Evolutionary conservation across 2,888 invertebrate species (phyloP), one percentile per base, ranked within the genome.

Genomic region (Ornithoptera alexandrae): DNA sequence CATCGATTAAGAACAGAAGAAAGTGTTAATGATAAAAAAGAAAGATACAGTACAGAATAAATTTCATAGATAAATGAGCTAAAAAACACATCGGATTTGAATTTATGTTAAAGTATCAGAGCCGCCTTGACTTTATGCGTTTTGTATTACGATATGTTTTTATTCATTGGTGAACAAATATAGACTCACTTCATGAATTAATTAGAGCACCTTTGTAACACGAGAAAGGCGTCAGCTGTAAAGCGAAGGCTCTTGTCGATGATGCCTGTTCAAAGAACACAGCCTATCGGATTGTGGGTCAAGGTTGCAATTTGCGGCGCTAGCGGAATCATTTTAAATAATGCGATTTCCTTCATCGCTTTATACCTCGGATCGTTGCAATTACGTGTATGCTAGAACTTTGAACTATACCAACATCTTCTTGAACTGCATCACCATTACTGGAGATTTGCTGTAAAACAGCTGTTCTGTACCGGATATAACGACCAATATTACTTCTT

Each of bases 281-380:
- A 24, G n/a, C 36, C 58, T 70, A 66, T 63, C 65, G 56, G 65
- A 56, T 68, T 65, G 30, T 60, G 58, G 69, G 72, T 65, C 72
- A 72, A 69, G 72, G 70, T n/a, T 56, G 67, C 75, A 73, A 36
- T 78, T 74, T 72, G 76, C 77, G 42, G 76, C 61, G 64, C 22
- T 56, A 50, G 60, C 39, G 64, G 60, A 64, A 68, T 64, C 36
- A 60, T 64, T 68, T 68, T 53, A 59, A 64, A 20, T 68, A 63
- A 68, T 53, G 50, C 53, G 59, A 63, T 64, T 59, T 50, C n/a
- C 53, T 60, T 64, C 59, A 64, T 68, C 63, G 46, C 36, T 39
- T 64, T 68, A 58, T 18, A 24, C 22, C 30, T 64, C 60, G 53
- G 24, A 64, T 36, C 30, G 20, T 36, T 68, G 63, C 50, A 63